phyloP scores from a whole-genome alignment of 2,888 invertebrate species.

The Caenorhabditis sp. region DNA sequence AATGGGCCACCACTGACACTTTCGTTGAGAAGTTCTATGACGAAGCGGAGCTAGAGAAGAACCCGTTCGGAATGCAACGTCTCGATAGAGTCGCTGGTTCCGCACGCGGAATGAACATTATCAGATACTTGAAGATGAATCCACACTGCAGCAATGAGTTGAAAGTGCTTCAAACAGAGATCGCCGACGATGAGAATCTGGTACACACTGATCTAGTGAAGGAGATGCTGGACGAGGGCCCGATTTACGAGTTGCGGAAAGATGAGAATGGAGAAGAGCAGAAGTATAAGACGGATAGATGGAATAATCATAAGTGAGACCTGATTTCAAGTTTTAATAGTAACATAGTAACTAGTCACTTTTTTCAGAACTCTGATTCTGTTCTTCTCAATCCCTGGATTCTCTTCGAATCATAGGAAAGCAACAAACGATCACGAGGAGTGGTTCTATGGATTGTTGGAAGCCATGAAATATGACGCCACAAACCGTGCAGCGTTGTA shows the following conservation, averaged over 20 bases:
- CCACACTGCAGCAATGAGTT: background rate
- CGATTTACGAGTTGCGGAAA: constrained; percentile 20
- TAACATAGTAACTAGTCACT: no score
- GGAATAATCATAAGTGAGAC: constrained; percentile 44
- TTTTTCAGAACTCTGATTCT: constrained; percentile 32
- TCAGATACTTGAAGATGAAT: background rate
- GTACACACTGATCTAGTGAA: constrained; percentile 19
- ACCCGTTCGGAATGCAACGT: constrained; percentile 14
- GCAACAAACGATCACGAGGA: constrained; percentile 19
- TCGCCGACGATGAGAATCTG: background rate
- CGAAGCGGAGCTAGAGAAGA: background rate
- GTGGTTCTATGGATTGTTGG: constrained; percentile 53
- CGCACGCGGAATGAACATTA: constrained; percentile 51
- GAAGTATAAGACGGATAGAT: background rate
- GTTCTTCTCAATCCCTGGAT: constrained; percentile 14
- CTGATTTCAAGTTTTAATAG: background rate
- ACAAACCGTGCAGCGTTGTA: constrained; percentile 48
- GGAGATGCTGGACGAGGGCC: constrained; percentile 32
- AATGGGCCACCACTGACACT: constrained; percentile 13
- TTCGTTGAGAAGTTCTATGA: constrained; percentile 30
- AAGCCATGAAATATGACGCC: constrained; percentile 59
- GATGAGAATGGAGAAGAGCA: constrained; percentile 28
- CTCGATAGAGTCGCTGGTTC: constrained; percentile 43
- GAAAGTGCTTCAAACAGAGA: background rate
- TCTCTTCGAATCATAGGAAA: background rate